A percentile compares a stretch with the other conserved stretches of the same genome.
phyloP scores from a whole-genome alignment of 2,888 invertebrate species.

The Lucinisca nassula region DNA sequence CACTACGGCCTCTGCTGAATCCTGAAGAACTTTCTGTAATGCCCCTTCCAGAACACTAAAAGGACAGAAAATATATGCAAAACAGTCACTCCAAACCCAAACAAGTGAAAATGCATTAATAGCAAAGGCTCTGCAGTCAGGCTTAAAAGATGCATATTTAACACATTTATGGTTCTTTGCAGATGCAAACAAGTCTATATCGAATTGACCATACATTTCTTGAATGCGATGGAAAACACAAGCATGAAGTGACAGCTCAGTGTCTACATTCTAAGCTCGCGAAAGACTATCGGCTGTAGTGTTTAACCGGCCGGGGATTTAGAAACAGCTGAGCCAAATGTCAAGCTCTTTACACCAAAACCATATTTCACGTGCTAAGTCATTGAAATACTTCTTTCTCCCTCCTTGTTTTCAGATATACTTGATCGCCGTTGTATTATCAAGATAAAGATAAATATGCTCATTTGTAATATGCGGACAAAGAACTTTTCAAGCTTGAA shows the following conservation, averaged over 20 bases:
- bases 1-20: constrained; percentile 33
- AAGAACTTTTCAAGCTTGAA: constrained; percentile 29
- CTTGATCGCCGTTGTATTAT: constrained; percentile 54
- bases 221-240: no score
- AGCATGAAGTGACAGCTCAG: constrained; percentile 34
- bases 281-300: constrained; percentile 30
- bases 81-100: constrained; percentile 16
- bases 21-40: constrained; percentile 49
- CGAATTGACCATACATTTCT: no score
- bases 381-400: not conserved
- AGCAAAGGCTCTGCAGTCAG: constrained; percentile 46
- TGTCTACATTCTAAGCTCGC: constrained; percentile 22
- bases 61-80: constrained; percentile 57
- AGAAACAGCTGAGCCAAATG: constrained; percentile 38
- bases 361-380: constrained; percentile 27
- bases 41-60: constrained; percentile 56
- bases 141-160: constrained; percentile 36
- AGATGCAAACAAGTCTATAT: constrained; percentile 65
- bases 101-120: constrained; percentile 55
- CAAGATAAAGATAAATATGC: constrained; percentile 35
- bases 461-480: not conserved
- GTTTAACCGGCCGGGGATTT: constrained; percentile 41
- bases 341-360: constrained; percentile 17
- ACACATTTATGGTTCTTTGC: constrained; percentile 18
- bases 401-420: constrained; percentile 56